A percentile compares a stretch with the other conserved stretches of the same genome.
Conservation (phyloP, 2,797 vertebrate genomes). For the Schizothorax lantsangensis region DNA sequence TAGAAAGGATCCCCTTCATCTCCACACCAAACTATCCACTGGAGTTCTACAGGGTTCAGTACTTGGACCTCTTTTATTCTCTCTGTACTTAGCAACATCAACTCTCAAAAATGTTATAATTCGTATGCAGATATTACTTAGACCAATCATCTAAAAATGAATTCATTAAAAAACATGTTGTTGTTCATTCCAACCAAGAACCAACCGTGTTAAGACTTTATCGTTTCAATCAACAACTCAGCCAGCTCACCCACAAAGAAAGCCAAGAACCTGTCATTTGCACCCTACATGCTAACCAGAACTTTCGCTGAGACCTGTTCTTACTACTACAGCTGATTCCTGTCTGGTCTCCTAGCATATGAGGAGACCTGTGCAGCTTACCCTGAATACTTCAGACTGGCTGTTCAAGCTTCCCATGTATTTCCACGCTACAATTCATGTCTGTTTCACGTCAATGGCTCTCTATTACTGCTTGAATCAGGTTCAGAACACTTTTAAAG, state of each 20-base stretch:
- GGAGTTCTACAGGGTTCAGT: neutral
- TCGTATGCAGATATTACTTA: neutral
- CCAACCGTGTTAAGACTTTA: neutral
- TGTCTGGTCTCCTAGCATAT: neutral
- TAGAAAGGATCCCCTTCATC: neutral
- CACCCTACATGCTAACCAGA: neutral
- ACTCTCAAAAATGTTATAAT: neutral
- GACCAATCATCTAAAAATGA: neutral
- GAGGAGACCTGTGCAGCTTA: neutral
- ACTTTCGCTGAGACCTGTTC: neutral
- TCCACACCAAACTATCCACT: neutral
- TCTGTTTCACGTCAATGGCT: neutral
- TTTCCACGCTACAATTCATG: neutral
- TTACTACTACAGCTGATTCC: neutral
- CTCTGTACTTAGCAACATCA: neutral
- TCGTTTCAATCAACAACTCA: neutral
- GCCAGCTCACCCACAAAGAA: neutral
- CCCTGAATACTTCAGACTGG: neutral
- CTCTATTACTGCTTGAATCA: neutral
- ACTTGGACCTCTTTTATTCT: neutral
- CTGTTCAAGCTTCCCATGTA: neutral
- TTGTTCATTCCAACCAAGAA: neutral
- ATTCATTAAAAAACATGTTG: neutral
- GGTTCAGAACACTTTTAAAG: neutral
- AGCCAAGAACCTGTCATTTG: neutral